A percentile compares a stretch with the other conserved stretches of the same genome.
phyloP scores from a whole-genome alignment of 2,888 invertebrate species.

The Mythimna lalbum region DNA sequence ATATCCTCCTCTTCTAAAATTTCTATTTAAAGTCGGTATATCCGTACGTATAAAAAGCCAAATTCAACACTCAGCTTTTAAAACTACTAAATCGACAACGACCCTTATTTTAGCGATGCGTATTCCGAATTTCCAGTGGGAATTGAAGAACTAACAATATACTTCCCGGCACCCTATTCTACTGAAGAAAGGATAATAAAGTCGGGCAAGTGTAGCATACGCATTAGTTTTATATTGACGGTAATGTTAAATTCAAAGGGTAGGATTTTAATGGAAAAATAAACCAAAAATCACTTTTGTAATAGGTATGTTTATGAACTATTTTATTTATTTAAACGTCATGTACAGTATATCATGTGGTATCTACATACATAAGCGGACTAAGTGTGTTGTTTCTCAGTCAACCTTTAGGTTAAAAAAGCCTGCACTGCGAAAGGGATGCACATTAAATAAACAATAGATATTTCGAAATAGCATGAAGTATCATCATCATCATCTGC shows the following conservation, averaged over 20 bases:
- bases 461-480: too few species aligned
- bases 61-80: slow-evolving; percentile 49
- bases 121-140: slow-evolving; percentile 58
- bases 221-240: slow-evolving; percentile 59
- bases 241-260: slow-evolving; percentile 39
- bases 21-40: not conserved
- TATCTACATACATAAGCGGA: too few species aligned
- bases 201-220: slow-evolving; percentile 48
- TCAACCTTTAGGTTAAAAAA: too few species aligned
- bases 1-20: not conserved
- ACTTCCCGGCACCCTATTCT: slow-evolving; percentile 55
- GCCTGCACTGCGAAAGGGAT: too few species aligned
- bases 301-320: not conserved
- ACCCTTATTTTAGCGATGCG: slow-evolving; percentile 49
- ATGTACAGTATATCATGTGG: too few species aligned
- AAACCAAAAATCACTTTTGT: slow-evolving; percentile 38
- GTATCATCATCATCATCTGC: too few species aligned
- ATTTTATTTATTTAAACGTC: too few species aligned
- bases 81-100: slow-evolving; percentile 57
- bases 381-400: too few species aligned
- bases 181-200: slow-evolving; percentile 54
- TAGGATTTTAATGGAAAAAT: slow-evolving; percentile 32
- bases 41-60: slow-evolving; percentile 15
- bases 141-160: slow-evolving; percentile 61
- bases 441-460: too few species aligned